Conservation (phyloP, 2,888 invertebrate species). For the Hanleya hanleyi region DNA sequence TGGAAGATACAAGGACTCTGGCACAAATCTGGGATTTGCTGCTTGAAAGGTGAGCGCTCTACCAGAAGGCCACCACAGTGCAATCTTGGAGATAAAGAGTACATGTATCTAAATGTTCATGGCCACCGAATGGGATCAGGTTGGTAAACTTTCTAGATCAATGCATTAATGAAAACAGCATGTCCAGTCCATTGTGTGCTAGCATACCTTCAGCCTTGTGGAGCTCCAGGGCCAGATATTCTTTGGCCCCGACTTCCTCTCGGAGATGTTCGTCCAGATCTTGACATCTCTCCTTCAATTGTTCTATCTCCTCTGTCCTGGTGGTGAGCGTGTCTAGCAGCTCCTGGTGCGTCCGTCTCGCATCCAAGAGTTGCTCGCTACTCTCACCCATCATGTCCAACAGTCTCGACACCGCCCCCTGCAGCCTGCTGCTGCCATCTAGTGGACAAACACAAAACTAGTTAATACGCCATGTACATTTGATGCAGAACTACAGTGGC, state of each 20-base stretch:
- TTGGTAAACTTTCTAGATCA: too few relatives aligned
- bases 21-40: too few relatives aligned
- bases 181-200: not conserved
- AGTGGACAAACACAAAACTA: constrained; percentile 1
- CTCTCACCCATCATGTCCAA: constrained; percentile 66
- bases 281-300: constrained; percentile 41
- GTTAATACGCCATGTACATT: too few relatives aligned
- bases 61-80: too few relatives aligned
- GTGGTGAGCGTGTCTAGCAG: constrained; percentile 54
- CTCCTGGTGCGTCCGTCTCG: constrained; percentile 57
- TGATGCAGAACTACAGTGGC: too few relatives aligned
- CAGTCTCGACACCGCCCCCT: constrained; percentile 59
- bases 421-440: constrained; percentile 64
- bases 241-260: constrained; percentile 65
- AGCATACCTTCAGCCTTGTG: constrained; percentile 71
- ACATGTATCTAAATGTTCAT: too few relatives aligned
- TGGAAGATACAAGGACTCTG: too few relatives aligned
- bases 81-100: too few relatives aligned
- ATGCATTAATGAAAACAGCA: not conserved
- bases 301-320: constrained; percentile 49
- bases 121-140: too few relatives aligned
- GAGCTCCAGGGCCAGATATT: constrained; percentile 69
- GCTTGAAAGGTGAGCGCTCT: too few relatives aligned
- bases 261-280: constrained; percentile 61
- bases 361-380: constrained; percentile 59